phyloP scores from a whole-genome alignment of 2,888 invertebrate genomes.

The Stictocephala bisonia region DNA sequence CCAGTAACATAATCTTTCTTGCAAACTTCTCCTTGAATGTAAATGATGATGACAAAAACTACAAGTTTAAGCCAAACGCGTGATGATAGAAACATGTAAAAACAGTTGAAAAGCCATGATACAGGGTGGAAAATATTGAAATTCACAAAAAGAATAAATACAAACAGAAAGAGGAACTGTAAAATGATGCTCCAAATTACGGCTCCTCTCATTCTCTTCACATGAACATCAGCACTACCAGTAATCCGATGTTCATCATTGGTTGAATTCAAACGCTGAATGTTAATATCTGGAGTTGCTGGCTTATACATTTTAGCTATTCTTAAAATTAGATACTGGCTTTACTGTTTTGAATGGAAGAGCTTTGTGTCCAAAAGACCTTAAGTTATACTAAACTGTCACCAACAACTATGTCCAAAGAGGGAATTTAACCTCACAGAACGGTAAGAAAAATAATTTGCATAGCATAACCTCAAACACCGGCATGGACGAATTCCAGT shows the following conservation, averaged over 20 bases:
- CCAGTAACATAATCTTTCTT: slow-evolving; percentile 76
- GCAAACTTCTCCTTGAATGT: slow-evolving; percentile 78
- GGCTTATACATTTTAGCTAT: not conserved
- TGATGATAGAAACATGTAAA: slow-evolving; percentile 71
- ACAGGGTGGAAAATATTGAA: slow-evolving; percentile 73
- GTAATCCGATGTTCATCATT: not conserved
- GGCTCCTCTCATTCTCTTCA: slow-evolving; percentile 71
- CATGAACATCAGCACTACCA: slow-evolving; percentile 65
- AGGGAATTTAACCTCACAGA: too few species aligned
- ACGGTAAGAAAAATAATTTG: too few species aligned
- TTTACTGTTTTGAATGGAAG: too few species aligned
- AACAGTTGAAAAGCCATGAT: slow-evolving; percentile 72
- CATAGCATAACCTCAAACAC: too few species aligned
- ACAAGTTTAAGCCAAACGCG: slow-evolving; percentile 75
- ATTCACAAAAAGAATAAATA: slow-evolving; percentile 67
- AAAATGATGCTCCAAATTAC: slow-evolving; percentile 70
- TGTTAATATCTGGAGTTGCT: not conserved
- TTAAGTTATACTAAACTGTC: not conserved
- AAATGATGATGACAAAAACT: slow-evolving; percentile 72
- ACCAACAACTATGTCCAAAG: too few species aligned
- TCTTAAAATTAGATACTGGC: too few species aligned
- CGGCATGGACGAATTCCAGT: too few species aligned
- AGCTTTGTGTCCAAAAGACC: not conserved
- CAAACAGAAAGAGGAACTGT: slow-evolving; percentile 62
- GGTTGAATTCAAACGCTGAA: not conserved